Percentiles rank a stretch among this genome's conserved stretches.
phyloP scores from a whole-genome alignment of 2,797 vertebrate species.

The Sciurus carolinensis region DNA sequence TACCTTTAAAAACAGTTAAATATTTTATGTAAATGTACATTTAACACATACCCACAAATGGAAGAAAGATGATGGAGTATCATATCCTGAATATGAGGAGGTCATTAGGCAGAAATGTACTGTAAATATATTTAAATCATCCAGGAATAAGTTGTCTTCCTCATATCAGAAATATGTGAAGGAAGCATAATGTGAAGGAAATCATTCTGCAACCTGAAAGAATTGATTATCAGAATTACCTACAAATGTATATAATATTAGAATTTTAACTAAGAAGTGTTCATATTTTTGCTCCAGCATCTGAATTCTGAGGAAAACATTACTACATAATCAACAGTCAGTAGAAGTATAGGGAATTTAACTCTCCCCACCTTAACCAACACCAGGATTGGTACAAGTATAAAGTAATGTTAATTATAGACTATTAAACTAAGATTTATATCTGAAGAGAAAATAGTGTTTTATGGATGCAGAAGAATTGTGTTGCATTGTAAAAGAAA shows the following conservation, averaged over 20 bases:
- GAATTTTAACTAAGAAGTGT: background rate
- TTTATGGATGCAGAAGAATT: background rate
- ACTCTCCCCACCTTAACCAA: background rate
- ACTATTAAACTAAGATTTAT: background rate
- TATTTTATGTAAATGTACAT: background rate
- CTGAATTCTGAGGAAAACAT: slow-evolving; percentile 20
- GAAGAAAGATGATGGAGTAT: background rate
- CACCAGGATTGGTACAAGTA: background rate
- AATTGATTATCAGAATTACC: background rate
- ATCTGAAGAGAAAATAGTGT: background rate
- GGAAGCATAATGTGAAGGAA: background rate
- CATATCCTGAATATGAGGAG: background rate
- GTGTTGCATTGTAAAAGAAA: background rate
- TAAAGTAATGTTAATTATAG: background rate
- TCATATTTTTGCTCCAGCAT: background rate
- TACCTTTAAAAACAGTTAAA: background rate
- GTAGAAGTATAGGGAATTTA: background rate
- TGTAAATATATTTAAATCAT: background rate
- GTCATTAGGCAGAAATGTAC: background rate
- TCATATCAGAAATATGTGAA: background rate
- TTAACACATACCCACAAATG: background rate
- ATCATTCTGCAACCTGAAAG: background rate
- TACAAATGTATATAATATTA: background rate
- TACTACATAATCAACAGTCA: background rate
- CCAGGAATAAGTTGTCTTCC: background rate